Base-by-base conservation (phyloP, 1,140 invertebrate species). In the Polypedilum pembai region DNA sequence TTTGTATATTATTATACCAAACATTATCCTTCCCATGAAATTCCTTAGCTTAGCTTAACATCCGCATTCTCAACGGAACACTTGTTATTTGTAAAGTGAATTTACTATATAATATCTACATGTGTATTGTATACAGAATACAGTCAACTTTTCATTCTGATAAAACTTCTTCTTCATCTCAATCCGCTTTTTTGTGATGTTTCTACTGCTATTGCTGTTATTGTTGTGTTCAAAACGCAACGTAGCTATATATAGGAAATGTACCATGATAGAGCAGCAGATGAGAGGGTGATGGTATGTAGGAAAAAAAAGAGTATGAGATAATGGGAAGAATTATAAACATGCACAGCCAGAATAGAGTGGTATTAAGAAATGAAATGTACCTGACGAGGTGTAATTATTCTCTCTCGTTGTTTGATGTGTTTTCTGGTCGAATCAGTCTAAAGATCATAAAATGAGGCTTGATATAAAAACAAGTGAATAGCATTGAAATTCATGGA, bases 321-420 rank as follows among this genome's bases (percentile, higher is more conserved):
- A 15, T n/a, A 56, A 12, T 33, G 24, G 24, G 24, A 33, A 15
- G 45, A n/a, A 56, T 56, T 12, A 45, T 45, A 45, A 45, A 45
- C 8, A 8, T 8, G 45, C 12, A 15, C 45, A 45, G 8, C 12
- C 41, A 56, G 45, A 12, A 56, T 56, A 1, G 12, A 15, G 12
- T 12, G 12, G 45, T 12, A 56, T 56, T 56, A 56, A 56, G 45
- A 56, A 56, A 45, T 4, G 45, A 56, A 56, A n/a, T 56, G 45
- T 56, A 56, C 45, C 45, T 56, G 45, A 56, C 45, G 45, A 56
- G 45, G 45, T 69, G 65, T 69, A 69, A 69, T 69, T 69, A 69
- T 69, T 7, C 65, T 66, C 63, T 66, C 18, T 69, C 20, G 65
- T 7, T 69, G n/a, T n/a, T 18, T 69, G 65, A 21, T 8, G 65